A percentile compares a stretch with the other conserved stretches of the same genome.
Conservation (phyloP, 2,888 invertebrate genomes). For the Andricus quercusramuli region DNA sequence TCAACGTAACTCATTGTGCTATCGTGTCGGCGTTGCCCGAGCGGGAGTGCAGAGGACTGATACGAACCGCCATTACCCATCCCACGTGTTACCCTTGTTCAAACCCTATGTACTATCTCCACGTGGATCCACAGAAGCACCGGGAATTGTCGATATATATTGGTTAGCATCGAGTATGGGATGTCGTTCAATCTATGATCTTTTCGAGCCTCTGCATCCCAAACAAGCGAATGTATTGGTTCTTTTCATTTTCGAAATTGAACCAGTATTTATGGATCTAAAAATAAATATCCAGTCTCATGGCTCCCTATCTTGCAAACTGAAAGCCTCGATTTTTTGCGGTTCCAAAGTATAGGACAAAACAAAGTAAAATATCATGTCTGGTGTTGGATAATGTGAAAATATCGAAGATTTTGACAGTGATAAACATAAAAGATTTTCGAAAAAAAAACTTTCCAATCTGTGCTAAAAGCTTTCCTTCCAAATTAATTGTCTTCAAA, state of each 20-base stretch:
- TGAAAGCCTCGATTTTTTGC: background rate
- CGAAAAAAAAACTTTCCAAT: too few species aligned
- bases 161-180: constrained; percentile 14
- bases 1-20: constrained; percentile 61
- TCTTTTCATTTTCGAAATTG: constrained; percentile 20
- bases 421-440: too few species aligned
- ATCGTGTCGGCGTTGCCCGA: constrained; percentile 57
- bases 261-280: background rate
- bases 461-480: too few species aligned
- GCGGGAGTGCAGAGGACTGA: constrained; percentile 67
- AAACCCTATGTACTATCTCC: constrained; percentile 65
- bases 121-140: constrained; percentile 53
- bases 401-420: too few species aligned
- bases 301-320: background rate
- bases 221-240: constrained; percentile 14
- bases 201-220: constrained; percentile 6
- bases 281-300: background rate
- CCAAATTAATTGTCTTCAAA: too few species aligned
- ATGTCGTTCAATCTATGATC: constrained; percentile 25
- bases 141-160: constrained; percentile 55
- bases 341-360: background rate
- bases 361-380: background rate
- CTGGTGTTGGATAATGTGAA: too few species aligned
- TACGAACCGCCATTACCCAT: constrained; percentile 61
- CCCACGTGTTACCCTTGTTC: constrained; percentile 59